Evolutionary conservation across 2,888 invertebrate genomes (phyloP), one percentile per base, ranked within the genome.

Genomic region (Nebria salina): DNA sequence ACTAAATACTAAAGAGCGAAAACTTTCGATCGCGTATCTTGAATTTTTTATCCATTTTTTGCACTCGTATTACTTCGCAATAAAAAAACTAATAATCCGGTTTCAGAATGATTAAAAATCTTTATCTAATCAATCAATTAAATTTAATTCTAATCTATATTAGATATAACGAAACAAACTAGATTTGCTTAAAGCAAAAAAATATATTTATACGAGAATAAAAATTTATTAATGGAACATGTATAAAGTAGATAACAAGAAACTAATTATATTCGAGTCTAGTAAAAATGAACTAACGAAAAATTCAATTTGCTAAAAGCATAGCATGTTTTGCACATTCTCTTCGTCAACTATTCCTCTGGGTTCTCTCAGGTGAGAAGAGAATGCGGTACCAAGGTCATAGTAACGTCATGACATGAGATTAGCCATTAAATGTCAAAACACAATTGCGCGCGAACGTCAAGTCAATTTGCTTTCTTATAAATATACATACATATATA

Each of bases 381-480:
- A 11, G 54, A 54, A 54, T 11, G 54, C 54, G 54, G 54, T 54
- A 54, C 54, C 54, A 54, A 54, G 54, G 54, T 54, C 54, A 54
- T 4, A 54, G 54, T 8, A 54, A 54, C 54, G 54, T 54, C 54
- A 54, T 54, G 11, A 54, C 54, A 54, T 54, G 11, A 54, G 54
- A 54, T 54, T 54, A 54, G 54, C 54, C 54, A 54, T 54, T 54
- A 54, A 54, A 54, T 54, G 54, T 54, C 54, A 54, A 54, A 54
- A 54, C 54, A 54, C 54, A 54, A 54, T 54, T 54, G 54, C 54
- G 54, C 8, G 54, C 54, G 54, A 54, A 54, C 54, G 8, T 54
- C 54, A 54, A 54, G 54, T 13, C 54, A 54, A 54, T 54, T 54
- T 13, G 2, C 13, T 54, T 54, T 54, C 54, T 54, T 11, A 11